Evolutionary conservation across 2,113 vertebrate species (phyloP).

Genomic region (Podilymbus podiceps): DNA sequence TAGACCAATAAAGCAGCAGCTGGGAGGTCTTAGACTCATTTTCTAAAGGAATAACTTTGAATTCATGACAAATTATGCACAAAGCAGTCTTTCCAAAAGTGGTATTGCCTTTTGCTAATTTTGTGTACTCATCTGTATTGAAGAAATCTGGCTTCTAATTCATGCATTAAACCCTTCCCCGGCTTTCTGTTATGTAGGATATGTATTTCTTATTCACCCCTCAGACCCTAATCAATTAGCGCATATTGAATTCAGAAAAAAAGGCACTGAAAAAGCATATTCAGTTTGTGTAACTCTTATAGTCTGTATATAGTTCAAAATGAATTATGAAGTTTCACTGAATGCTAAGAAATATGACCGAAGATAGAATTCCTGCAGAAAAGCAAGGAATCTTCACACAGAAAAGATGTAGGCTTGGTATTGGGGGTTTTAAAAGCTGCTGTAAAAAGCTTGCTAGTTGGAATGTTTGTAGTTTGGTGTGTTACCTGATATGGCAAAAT

Average conservation of each 20-base stretch:
- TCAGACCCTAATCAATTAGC: slow-evolving; percentile 32
- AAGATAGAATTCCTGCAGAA: background rate
- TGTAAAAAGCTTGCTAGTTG: background rate
- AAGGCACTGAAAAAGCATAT: background rate
- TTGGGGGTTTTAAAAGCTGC: background rate
- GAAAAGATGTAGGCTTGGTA: background rate
- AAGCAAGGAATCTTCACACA: background rate
- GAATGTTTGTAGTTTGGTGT: background rate
- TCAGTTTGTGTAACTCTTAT: background rate
- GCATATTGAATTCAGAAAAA: slow-evolving; percentile 20
- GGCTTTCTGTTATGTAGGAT: background rate
- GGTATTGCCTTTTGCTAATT: slow-evolving; percentile 55
- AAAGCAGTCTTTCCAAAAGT: slow-evolving; percentile 50
- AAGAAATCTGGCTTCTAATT: slow-evolving; percentile 47
- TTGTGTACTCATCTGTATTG: slow-evolving; percentile 59
- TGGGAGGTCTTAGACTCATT: slow-evolving; percentile 65
- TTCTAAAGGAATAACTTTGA: slow-evolving; percentile 65
- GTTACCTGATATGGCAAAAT: background rate
- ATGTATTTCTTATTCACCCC: slow-evolving; percentile 21
- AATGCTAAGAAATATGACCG: background rate
- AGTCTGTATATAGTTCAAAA: background rate
- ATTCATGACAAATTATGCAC: slow-evolving; percentile 57
- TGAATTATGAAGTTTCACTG: background rate
- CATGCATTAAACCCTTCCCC: slow-evolving; percentile 20
- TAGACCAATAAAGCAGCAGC: slow-evolving; percentile 65